These are phyloP conservation scores for Euleptes europaea DNA, from an alignment of 2,113 vertebrate genomes.

Conservation along the genomic window DNA sequence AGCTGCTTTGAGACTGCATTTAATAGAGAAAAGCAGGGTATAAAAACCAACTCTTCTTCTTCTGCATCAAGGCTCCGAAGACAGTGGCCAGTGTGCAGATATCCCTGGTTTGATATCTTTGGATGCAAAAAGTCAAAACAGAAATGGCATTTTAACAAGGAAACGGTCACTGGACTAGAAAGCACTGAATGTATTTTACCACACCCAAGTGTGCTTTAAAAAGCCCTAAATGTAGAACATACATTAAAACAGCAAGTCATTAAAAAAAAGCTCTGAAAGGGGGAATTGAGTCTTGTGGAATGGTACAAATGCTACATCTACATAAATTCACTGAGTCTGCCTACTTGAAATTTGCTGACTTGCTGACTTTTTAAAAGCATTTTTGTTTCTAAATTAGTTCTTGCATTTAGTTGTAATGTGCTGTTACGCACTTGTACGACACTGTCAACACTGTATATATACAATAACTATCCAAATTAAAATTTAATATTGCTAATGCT, in stretches of 20 bases:
- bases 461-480: conserved; percentile 16
- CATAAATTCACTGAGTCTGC: neutral
- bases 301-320: neutral
- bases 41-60: too few species aligned
- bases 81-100: neutral
- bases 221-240: neutral
- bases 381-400: neutral
- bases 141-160: neutral
- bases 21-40: too few species aligned
- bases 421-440: neutral
- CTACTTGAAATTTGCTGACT: neutral
- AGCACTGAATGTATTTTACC: neutral
- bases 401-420: neutral
- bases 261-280: neutral
- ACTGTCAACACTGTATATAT: neutral
- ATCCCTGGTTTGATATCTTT: neutral
- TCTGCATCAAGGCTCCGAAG: neutral
- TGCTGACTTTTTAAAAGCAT: neutral
- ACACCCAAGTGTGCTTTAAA: neutral
- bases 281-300: neutral
- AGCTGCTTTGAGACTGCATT: too few species aligned
- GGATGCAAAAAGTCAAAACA: neutral
- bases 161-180: neutral
- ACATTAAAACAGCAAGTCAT: neutral
- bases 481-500: neutral